A percentile compares a stretch with the other conserved stretches of the same genome.
Conservation (phyloP, 2,888 invertebrate species). For the Lepas anatifera region DNA sequence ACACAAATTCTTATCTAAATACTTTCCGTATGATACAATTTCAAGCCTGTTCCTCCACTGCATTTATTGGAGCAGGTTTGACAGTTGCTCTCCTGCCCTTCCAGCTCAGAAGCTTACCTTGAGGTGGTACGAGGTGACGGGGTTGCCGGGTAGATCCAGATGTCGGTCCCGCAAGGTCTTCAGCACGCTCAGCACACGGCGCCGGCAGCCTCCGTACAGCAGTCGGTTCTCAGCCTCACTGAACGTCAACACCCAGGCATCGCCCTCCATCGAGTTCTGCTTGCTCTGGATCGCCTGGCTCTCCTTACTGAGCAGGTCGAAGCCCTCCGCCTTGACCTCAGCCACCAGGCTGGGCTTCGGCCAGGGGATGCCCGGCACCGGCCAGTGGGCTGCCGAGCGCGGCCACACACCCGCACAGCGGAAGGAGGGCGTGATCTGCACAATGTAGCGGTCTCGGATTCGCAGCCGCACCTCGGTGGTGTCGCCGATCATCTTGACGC, state of each 20-base stretch:
- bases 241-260: constrained; percentile 88
- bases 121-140: constrained; percentile 80
- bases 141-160: constrained; percentile 59
- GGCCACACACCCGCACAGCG: constrained; percentile 92
- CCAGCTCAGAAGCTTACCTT: constrained; percentile 34
- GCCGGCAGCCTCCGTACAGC: constrained; percentile 71
- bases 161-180: constrained; percentile 84
- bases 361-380: constrained; percentile 79
- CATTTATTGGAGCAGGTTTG: too few relatives aligned
- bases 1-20: too few relatives aligned
- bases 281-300: constrained; percentile 66
- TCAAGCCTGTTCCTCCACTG: too few relatives aligned
- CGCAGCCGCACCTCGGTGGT: constrained; percentile 82
- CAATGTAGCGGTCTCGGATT: constrained; percentile 75
- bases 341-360: constrained; percentile 81
- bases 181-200: constrained; percentile 72
- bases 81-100: too few relatives aligned
- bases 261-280: constrained; percentile 74
- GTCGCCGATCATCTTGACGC: constrained; percentile 87
- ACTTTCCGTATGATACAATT: too few relatives aligned
- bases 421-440: constrained; percentile 90
- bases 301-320: constrained; percentile 62
- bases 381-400: constrained; percentile 86
- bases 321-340: constrained; percentile 84
- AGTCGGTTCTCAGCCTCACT: constrained; percentile 81